Evolutionary conservation across 2,888 invertebrate genomes (phyloP).

Genomic region (Drosophila mimica): DNA sequence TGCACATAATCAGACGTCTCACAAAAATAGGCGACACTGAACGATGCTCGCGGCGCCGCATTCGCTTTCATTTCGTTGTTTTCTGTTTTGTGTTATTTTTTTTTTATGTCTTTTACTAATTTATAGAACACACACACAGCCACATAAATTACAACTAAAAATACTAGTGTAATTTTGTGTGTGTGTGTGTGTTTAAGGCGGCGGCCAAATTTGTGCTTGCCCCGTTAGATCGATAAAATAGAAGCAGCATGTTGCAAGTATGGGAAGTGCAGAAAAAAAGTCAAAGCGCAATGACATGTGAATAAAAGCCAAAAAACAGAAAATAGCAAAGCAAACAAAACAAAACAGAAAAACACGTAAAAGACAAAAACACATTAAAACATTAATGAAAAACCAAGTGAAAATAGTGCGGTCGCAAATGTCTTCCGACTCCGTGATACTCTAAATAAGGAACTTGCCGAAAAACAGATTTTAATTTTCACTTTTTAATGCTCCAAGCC

Average conservation of each 20-base stretch:
- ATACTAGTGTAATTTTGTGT: constrained; percentile 20
- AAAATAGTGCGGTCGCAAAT: background rate
- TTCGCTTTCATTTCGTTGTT: constrained; percentile 53
- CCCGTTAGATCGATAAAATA: constrained; percentile 75
- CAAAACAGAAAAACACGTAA: constrained; percentile 18
- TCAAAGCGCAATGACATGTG: constrained; percentile 48
- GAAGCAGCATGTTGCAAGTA: constrained; percentile 37
- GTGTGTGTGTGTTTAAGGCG: constrained; percentile 39
- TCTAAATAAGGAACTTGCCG: background rate
- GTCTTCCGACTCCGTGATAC: background rate
- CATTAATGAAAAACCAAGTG: constrained; percentile 11
- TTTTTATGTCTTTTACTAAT: constrained; percentile 24
- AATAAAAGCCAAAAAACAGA: constrained; percentile 12
- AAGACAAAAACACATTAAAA: constrained; percentile 16
- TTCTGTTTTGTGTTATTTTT: background rate
- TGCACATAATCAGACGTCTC: constrained; percentile 36
- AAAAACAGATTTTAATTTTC: background rate
- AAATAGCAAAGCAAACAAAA: constrained; percentile 25
- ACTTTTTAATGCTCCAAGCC: background rate
- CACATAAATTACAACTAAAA: constrained; percentile 38
- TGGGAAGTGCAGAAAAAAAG: constrained; percentile 36
- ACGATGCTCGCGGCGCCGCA: constrained; percentile 32
- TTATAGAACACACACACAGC: constrained; percentile 41
- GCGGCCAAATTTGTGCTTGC: constrained; percentile 43
- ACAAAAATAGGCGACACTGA: constrained; percentile 28